Percentiles rank a stretch among this genome's conserved stretches.
phyloP scores from a whole-genome alignment of 1,140 invertebrate species.

The Stegodyphus mimosarum region DNA sequence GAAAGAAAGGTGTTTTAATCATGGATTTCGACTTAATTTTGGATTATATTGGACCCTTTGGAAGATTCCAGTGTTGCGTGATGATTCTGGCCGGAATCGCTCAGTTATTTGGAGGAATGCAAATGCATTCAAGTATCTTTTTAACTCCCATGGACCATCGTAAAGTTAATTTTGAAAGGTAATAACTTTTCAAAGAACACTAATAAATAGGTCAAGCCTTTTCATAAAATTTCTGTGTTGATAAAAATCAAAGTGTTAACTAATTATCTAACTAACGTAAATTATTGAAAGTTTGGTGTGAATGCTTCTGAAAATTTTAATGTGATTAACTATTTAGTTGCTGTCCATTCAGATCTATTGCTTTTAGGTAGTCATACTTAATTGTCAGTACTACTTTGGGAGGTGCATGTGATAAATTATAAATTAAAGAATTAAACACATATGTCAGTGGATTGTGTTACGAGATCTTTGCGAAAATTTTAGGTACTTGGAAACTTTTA shows the following conservation, averaged over 20 bases:
- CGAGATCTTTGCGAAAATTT: no score
- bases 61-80: conserved; percentile 61
- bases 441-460: no score
- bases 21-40: conserved; percentile 63
- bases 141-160: conserved; percentile 49
- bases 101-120: conserved; percentile 59
- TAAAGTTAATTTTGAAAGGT: conserved; percentile 4
- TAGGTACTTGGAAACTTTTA: no score
- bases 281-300: not conserved
- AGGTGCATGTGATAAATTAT: no score
- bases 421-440: no score
- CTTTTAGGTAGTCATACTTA: no score
- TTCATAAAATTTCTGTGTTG: no score
- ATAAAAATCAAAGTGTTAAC: not conserved
- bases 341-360: not conserved
- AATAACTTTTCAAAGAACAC: not conserved
- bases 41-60: conserved; percentile 62
- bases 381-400: no score
- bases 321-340: not conserved
- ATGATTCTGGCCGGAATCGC: conserved; percentile 60
- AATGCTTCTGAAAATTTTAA: not conserved
- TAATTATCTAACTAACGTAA: not conserved
- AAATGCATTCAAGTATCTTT: conserved; percentile 62
- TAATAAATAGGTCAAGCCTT: no score
- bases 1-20: not conserved